Base-by-base conservation (phyloP, 2,113 vertebrate species). In the Alethe castanea region DNA sequence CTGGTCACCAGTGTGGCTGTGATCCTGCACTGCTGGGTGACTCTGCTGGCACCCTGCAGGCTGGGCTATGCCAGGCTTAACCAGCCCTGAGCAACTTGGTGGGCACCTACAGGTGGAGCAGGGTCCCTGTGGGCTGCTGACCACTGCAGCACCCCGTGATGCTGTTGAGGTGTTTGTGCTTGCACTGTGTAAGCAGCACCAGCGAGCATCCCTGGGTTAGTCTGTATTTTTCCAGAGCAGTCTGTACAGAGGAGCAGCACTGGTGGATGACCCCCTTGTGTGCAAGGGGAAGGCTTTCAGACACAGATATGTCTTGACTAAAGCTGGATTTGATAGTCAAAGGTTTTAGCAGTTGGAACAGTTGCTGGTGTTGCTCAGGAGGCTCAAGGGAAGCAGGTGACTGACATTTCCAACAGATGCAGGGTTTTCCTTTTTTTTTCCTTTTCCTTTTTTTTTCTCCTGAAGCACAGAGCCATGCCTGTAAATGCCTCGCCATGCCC, bases 351-450 rank as follows among this genome's bases (percentile, higher is more conserved):
- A 54, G 52, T 64, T 60, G 71, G 76, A 94, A 42, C 72, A 61
- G 83, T 90, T 80, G 86, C 73, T 81, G 36, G 67, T 65, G 57
- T 65, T 66, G 45, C 60, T 92, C 50, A 53, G 76, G 64, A 92
- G 53, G 65, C 65, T 78, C 2, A 2, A 47, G 65, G 65, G 44
- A 90, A 56, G 42, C 62, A 89, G 62, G 33, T 25, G 36, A 76
- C 92, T 96, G 97, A 86, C 92, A 59, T 79, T 64, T 84, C 53
- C 76, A 95, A 93, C 97, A 97, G 96, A 96, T 72, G 94, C 61
- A 47, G 62, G 15, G 11, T 31, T 86, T 94, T 89, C 61, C 38
- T 60, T 77, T 77, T 52, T 19, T 24, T 9, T 14, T 60, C 24
- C 1, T 2, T 19, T 44, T 18, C 9, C 7, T 38, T 42, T 44